phyloP scores from a whole-genome alignment of 2,113 vertebrate species.

The Jacana jacana region DNA sequence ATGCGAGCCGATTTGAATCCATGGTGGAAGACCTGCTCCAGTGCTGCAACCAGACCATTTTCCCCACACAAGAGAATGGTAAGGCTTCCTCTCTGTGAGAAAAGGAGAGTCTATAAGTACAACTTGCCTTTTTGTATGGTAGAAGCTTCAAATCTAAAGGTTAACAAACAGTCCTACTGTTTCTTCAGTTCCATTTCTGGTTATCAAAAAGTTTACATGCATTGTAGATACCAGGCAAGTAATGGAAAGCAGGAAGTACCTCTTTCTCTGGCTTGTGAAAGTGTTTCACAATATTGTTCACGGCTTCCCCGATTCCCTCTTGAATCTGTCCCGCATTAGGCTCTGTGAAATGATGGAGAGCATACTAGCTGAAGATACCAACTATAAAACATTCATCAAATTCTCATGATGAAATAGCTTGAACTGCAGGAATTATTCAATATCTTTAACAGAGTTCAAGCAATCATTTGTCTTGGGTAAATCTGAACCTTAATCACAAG shows the following conservation, averaged over 20 bases:
- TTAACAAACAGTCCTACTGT: background rate
- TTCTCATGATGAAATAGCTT: background rate
- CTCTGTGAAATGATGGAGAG: slow-evolving; percentile 75
- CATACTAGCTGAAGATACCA: background rate
- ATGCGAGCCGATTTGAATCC: slow-evolving; percentile 90
- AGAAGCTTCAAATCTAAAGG: background rate
- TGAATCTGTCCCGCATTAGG: slow-evolving; percentile 90
- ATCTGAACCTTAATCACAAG: background rate
- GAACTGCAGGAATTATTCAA: background rate
- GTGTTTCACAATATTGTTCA: slow-evolving; percentile 97
- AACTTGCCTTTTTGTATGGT: background rate
- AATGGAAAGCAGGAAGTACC: slow-evolving; percentile 71
- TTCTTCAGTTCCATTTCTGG: background rate
- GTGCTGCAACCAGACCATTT: slow-evolving; percentile 86
- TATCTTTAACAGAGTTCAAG: background rate
- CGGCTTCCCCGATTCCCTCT: slow-evolving; percentile 93
- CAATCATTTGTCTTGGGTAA: background rate
- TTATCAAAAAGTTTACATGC: background rate
- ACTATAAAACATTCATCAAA: background rate
- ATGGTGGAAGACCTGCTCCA: slow-evolving; percentile 95
- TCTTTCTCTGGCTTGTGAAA: slow-evolving; percentile 99
- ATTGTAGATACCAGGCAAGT: background rate
- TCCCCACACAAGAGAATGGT: slow-evolving; percentile 93
- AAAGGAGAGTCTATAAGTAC: background rate
- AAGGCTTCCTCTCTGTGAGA: slow-evolving; percentile 88